Percentiles rank a stretch among this genome's conserved stretches.
These are phyloP conservation scores for Aulostomus chinensis DNA, from an alignment of 2,797 vertebrate species.

Conservation along the genomic window DNA sequence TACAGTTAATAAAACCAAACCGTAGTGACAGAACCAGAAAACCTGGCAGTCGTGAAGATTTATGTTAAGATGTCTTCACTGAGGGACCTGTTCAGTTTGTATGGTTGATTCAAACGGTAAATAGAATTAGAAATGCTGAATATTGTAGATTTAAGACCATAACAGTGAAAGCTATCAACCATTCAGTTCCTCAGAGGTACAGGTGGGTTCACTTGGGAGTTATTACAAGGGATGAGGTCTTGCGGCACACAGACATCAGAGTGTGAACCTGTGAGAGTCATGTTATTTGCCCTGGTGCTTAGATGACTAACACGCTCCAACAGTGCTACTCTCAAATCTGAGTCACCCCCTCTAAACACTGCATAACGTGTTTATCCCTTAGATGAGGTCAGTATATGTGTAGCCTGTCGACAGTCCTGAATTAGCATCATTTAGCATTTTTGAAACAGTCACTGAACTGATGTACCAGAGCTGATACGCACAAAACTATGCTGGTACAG, in stretches of 20 bases:
- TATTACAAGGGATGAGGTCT: background rate
- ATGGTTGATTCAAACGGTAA: background rate
- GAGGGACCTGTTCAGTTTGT: too few relatives aligned
- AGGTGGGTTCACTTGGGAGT: background rate
- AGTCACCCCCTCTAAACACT: constrained; percentile 29
- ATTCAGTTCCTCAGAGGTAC: background rate
- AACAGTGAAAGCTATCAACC: background rate
- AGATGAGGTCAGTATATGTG: constrained; percentile 32
- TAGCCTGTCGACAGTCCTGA: constrained; percentile 28
- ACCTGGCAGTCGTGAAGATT: too few relatives aligned
- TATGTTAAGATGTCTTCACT: too few relatives aligned
- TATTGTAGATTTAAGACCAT: background rate
- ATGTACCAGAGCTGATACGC: too few relatives aligned
- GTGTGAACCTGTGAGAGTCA: constrained; percentile 30
- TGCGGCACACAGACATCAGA: constrained; percentile 26
- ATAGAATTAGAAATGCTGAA: background rate
- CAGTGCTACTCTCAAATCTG: constrained; percentile 43
- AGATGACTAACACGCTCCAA: constrained; percentile 40
- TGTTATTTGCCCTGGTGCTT: constrained; percentile 35
- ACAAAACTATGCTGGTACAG: background rate
- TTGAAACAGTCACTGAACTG: too few relatives aligned
- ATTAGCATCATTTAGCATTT: background rate
- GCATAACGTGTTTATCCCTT: constrained; percentile 31
- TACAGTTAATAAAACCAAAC: too few relatives aligned
- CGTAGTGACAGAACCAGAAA: too few relatives aligned